Evolutionary conservation across 1,140 invertebrate genomes (phyloP).

Genomic region (Rhizoglyphus robini): DNA sequence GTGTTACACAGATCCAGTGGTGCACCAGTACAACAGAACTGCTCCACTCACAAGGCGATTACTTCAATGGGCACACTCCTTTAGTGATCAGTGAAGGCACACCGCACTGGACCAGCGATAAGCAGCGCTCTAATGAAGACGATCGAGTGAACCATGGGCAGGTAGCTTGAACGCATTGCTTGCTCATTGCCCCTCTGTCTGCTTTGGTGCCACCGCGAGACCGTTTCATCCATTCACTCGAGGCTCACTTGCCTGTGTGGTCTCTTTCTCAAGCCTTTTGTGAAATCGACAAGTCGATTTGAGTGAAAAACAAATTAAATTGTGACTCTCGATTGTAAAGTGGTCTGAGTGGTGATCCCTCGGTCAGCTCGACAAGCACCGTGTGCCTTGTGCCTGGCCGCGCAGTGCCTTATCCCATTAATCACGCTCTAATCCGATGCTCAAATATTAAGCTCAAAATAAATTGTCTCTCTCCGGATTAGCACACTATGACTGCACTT

Average conservation of each 20-base stretch:
- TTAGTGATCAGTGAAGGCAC: too few relatives aligned
- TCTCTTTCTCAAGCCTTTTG: slow-evolving; percentile 5
- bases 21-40: too few relatives aligned
- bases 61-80: too few relatives aligned
- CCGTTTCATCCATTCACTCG: too few relatives aligned
- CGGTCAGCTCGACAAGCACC: not conserved
- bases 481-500: not conserved
- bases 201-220: too few relatives aligned
- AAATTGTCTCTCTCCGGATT: slow-evolving; percentile 2
- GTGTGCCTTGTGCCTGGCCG: not conserved
- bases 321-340: not conserved
- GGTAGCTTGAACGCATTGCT: too few relatives aligned
- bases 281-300: slow-evolving; percentile 6
- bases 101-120: too few relatives aligned
- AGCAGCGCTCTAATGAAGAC: not conserved
- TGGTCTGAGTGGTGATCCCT: not conserved
- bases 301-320: slow-evolving; percentile 13
- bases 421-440: slow-evolving; percentile 10
- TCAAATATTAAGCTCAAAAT: slow-evolving; percentile 11
- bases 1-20: too few relatives aligned
- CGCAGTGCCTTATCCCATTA: not conserved
- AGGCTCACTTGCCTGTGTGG: too few relatives aligned
- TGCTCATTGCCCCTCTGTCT: too few relatives aligned
- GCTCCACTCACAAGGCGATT: too few relatives aligned
- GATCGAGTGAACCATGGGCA: too few relatives aligned